These are phyloP conservation scores for Brachymystax lenok DNA, from an alignment of 2,797 vertebrate genomes.

Conservation along the genomic window DNA sequence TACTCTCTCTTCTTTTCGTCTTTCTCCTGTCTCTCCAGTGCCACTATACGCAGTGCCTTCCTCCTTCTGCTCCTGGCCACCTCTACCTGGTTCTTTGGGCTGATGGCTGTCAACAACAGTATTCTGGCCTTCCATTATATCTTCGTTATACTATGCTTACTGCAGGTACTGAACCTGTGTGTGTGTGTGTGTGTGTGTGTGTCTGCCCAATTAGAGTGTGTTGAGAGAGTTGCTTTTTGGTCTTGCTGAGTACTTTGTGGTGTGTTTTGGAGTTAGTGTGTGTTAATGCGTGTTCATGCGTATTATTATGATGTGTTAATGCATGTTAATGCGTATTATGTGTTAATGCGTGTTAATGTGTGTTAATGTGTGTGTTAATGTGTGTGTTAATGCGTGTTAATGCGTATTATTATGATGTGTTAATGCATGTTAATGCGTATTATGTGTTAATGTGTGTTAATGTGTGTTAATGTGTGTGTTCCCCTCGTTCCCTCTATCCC, in stretches of 20 bases:
- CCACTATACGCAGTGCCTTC: slow-evolving; percentile 91
- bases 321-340: background rate
- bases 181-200: slow-evolving; percentile 17
- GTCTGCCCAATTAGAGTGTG: background rate
- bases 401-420: no score
- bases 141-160: slow-evolving; percentile 89
- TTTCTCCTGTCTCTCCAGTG: slow-evolving; percentile 73
- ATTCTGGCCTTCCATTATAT: slow-evolving; percentile 98
- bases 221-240: slow-evolving; percentile 7
- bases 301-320: background rate
- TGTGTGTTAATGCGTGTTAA: background rate
- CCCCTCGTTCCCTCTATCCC: background rate
- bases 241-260: background rate
- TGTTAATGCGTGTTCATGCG: background rate
- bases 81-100: slow-evolving; percentile 94
- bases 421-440: no score
- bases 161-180: slow-evolving; percentile 83
- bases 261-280: background rate
- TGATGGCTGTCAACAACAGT: slow-evolving; percentile 98
- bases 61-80: slow-evolving; percentile 92
- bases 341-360: background rate
- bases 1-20: slow-evolving; percentile 17
- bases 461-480: slow-evolving; percentile 11
- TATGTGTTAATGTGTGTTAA: no score
- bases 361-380: slow-evolving; percentile 7